Conservation (phyloP, 2,797 vertebrate species). For the Lycodopsis pacificus region DNA sequence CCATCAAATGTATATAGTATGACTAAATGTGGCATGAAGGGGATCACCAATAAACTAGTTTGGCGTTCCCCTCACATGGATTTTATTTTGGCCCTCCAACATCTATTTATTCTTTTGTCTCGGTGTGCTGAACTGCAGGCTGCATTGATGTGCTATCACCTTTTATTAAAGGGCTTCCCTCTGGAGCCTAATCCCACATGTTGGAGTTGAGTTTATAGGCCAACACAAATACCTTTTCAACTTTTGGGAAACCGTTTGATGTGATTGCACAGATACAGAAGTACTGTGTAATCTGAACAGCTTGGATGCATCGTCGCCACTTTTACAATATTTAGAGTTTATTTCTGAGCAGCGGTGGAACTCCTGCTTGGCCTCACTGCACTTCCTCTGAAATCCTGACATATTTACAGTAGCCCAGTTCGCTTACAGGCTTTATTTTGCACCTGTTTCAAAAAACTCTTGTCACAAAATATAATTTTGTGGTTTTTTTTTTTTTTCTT, state of each 20-base stretch:
- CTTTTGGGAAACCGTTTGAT: constrained; percentile 21
- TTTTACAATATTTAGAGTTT: constrained; percentile 1
- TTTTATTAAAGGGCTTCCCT: neutral
- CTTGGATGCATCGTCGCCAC: neutral
- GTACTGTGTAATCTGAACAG: constrained; percentile 11
- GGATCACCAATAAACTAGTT: constrained; percentile 5
- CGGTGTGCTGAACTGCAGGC: neutral
- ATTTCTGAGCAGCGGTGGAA: neutral
- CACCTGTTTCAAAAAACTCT: constrained; percentile 17
- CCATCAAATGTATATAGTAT: constrained; percentile 46
- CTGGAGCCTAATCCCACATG: neutral
- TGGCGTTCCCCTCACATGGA: constrained; percentile 17
- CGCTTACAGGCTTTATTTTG: constrained; percentile 39
- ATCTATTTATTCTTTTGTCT: neutral
- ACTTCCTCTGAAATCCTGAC: constrained; percentile 12
- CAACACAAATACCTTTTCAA: constrained; percentile 11
- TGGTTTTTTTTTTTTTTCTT: neutral
- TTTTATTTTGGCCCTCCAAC: constrained; percentile 26
- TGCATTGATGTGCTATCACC: neutral
- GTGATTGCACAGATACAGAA: constrained; percentile 29
- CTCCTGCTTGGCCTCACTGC: constrained; percentile 3
- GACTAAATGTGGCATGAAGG: constrained; percentile 34
- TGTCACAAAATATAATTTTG: constrained; percentile 23
- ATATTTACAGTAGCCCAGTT: constrained; percentile 17
- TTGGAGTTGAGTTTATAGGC: neutral